A percentile compares a stretch with the other conserved stretches of the same genome.
Evolutionary conservation across 2,113 vertebrate genomes (phyloP).

Genomic region (Barnardius zonarius): DNA sequence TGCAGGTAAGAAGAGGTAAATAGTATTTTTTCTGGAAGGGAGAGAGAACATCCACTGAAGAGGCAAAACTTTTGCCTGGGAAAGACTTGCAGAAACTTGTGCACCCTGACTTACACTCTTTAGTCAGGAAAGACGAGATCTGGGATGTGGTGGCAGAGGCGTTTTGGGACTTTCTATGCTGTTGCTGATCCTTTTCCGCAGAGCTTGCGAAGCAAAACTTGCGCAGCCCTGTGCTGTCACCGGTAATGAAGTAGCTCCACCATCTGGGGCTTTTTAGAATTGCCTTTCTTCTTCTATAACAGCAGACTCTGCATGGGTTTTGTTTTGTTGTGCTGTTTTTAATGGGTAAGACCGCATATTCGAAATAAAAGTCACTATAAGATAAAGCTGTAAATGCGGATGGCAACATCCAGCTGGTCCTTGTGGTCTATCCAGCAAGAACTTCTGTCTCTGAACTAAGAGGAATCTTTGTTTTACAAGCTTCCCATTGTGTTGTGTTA

Average conservation of each 20-base stretch:
- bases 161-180: not conserved
- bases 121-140: not conserved
- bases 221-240: not conserved
- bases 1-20: not conserved
- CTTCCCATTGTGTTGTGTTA: not conserved
- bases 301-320: fast-evolving
- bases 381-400: not conserved
- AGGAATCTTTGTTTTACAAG: not conserved
- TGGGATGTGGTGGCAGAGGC: not conserved
- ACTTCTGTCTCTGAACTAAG: not conserved
- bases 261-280: slow-evolving; percentile 51
- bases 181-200: not conserved
- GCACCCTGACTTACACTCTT: not conserved
- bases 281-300: not conserved
- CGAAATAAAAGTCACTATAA: not conserved
- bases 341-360: not conserved
- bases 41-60: not conserved
- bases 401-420: not conserved
- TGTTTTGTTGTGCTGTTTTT: not conserved
- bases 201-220: not conserved
- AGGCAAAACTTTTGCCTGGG: not conserved
- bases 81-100: not conserved
- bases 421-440: not conserved
- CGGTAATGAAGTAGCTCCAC: slow-evolving; percentile 66
- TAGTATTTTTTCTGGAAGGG: not conserved